These are phyloP conservation scores for Drosophila imparisetae DNA, from an alignment of 2,888 invertebrate species.

Conservation along the genomic window DNA sequence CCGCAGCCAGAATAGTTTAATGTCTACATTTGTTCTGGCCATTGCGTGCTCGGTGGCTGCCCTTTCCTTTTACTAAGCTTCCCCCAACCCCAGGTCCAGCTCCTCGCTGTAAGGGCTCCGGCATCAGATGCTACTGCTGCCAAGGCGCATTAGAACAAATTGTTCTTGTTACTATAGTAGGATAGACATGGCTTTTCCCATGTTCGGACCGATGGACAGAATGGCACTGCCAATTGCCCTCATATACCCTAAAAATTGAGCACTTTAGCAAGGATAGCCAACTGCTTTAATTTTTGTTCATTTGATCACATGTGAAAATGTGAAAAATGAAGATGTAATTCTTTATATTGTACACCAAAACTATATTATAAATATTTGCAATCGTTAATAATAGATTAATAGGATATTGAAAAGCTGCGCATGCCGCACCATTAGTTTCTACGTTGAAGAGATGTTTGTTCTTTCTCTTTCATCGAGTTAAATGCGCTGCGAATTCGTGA, in stretches of 20 bases:
- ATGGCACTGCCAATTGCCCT: constrained; percentile 60
- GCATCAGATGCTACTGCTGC: constrained; percentile 55
- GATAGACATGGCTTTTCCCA: constrained; percentile 78
- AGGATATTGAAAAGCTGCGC: constrained; percentile 35
- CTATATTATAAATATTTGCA: not conserved
- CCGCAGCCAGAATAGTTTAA: constrained; percentile 66
- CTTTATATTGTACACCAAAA: not conserved
- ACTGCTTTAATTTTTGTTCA: not conserved
- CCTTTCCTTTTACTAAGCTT: constrained; percentile 57
- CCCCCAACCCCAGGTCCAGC: constrained; percentile 10
- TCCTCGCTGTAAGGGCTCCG: constrained; percentile 23
- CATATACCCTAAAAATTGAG: constrained; percentile 28
- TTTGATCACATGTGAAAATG: not conserved
- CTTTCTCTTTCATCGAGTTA: constrained; percentile 33
- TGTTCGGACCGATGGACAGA: constrained; percentile 76
- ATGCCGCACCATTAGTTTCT: not conserved
- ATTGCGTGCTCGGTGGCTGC: constrained; percentile 76
- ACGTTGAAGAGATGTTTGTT: constrained; percentile 36
- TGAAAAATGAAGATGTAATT: not conserved
- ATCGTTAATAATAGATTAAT: not conserved
- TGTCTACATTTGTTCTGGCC: constrained; percentile 79
- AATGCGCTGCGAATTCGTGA: constrained; percentile 81
- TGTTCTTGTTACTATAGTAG: constrained; percentile 81
- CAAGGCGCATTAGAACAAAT: constrained; percentile 77
- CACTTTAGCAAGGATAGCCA: not conserved